Base-by-base conservation (phyloP, 2,797 vertebrate species). In the Cynopterus sphinx region DNA sequence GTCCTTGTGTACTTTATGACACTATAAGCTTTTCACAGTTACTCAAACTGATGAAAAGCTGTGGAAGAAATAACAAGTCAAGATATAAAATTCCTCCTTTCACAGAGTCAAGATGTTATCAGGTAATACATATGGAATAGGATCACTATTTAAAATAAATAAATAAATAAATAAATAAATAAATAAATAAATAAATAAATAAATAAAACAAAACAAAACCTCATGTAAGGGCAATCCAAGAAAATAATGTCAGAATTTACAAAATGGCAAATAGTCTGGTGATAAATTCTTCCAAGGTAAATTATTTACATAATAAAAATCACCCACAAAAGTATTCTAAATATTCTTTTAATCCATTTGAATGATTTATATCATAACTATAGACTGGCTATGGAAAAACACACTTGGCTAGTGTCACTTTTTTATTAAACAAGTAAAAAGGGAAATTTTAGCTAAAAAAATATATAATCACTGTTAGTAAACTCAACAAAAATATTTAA, bases 401-500 rank as follows among this genome's bases (percentile, higher is more conserved):
- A 78, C n/a, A 28, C 13, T 85, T 74, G 12, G 3, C 31, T 33
- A 81, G 31, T 33, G 39, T 39, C 81, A 51, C 2, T 46, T 43
- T 65, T 61, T 57, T 49, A 77, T 49, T 68, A 73, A 94, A 73
- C 68, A 26, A 75, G 63, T 36, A 9, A 51, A 95, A 95, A 81
- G 33, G 46, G 65, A 70, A 87, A 74, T 36, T 94, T 93, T 53
- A 94, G 28, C 19, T 90, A 57, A 67, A 68, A 86, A 68, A 92
- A 75, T 39, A 33, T 10, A 71, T 24, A 88, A 91, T 78, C 36
- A 73, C 15, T 86, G 65, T 41, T 39, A 39, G 28, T 71, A 82
- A 68, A 63, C 31, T 89, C 33, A 49, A 88, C 90, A 57, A 90
- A 89, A 89, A 65, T 49, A 81, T 21, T 87, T 95, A 90, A 92